Conservation (phyloP, 2,888 invertebrate species). For the Calliphora vomitoria region DNA sequence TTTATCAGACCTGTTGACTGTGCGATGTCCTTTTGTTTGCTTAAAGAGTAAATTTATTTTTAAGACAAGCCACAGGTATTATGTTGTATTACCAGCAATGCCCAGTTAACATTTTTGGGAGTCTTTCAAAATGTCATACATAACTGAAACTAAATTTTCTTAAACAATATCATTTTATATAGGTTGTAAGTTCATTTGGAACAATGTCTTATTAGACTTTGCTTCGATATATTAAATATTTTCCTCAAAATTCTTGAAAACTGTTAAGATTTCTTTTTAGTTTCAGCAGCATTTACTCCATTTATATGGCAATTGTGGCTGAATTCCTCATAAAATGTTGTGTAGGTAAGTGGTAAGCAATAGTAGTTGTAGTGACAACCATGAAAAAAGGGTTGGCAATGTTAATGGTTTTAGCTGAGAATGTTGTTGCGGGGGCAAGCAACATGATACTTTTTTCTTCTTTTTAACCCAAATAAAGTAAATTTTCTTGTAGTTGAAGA, state of each 20-base stretch:
- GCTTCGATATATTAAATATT: too few relatives aligned
- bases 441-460: neutral
- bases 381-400: neutral
- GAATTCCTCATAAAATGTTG: too few relatives aligned
- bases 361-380: neutral
- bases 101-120: too few relatives aligned
- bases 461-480: conserved; percentile 4
- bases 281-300: too few relatives aligned
- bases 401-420: neutral
- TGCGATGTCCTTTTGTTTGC: conserved; percentile 1
- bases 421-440: neutral
- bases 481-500: neutral
- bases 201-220: too few relatives aligned
- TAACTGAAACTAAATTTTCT: too few relatives aligned
- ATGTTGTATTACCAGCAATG: neutral
- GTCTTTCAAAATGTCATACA: too few relatives aligned
- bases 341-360: neutral
- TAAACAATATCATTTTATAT: too few relatives aligned
- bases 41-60: neutral
- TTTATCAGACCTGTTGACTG: conserved; percentile 60
- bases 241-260: too few relatives aligned
- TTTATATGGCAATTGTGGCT: too few relatives aligned
- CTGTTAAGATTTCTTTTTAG: too few relatives aligned
- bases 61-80: conserved; percentile 21
- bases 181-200: too few relatives aligned